These are phyloP conservation scores for Gambusia yucatana DNA, from an alignment of 2,797 vertebrate genomes.

Conservation along the genomic window DNA sequence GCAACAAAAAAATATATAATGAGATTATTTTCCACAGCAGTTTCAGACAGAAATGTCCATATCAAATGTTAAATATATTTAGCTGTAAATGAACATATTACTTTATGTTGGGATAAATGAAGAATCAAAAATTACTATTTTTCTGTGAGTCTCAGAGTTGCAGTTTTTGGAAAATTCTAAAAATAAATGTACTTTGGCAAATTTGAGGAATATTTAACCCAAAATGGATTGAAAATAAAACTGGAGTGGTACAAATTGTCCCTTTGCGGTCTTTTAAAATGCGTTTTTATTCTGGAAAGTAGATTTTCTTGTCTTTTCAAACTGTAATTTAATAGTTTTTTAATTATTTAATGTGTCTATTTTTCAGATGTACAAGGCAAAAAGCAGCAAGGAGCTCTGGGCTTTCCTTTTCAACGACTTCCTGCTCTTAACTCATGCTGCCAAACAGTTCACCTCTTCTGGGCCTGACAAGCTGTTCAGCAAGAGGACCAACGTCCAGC, in stretches of 20 bases:
- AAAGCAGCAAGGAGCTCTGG: slow-evolving; percentile 95
- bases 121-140: not conserved
- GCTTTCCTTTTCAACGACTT: slow-evolving; percentile 97
- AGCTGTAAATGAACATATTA: not conserved
- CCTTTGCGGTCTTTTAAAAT: too few relatives aligned
- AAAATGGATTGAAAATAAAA: too few relatives aligned
- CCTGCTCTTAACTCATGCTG: slow-evolving; percentile 91
- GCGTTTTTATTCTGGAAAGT: not conserved
- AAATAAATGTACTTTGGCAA: too few relatives aligned
- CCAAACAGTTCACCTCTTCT: slow-evolving; percentile 91
- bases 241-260: too few relatives aligned
- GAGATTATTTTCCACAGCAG: not conserved
- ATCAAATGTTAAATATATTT: not conserved
- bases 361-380: slow-evolving; percentile 78
- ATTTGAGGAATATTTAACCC: too few relatives aligned
- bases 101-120: too few relatives aligned
- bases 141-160: not conserved
- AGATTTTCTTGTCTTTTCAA: too few relatives aligned
- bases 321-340: not conserved
- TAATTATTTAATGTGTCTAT: not conserved
- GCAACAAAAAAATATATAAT: not conserved
- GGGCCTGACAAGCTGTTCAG: slow-evolving; percentile 91
- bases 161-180: too few relatives aligned
- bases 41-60: not conserved
- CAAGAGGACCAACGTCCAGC: slow-evolving; percentile 88